Evolutionary conservation across 2,888 invertebrate species (phyloP).

Genomic region (Gibbula magus): DNA sequence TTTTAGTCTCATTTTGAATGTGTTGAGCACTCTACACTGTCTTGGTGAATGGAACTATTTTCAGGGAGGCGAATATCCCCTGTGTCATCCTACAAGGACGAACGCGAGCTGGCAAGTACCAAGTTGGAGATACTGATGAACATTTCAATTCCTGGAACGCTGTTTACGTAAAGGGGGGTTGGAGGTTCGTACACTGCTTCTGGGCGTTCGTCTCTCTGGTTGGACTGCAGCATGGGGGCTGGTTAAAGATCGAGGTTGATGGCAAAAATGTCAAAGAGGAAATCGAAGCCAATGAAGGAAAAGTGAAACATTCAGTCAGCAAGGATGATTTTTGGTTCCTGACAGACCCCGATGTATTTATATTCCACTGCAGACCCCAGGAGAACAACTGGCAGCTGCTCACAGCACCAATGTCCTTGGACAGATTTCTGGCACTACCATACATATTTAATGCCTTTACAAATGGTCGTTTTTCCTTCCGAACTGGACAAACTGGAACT

Average conservation of each 20-base stretch:
- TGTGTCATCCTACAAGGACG: constrained; percentile 46
- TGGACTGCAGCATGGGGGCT: constrained; percentile 33
- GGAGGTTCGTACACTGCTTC: constrained; percentile 52
- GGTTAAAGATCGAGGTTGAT: constrained; percentile 40
- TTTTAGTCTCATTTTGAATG: too few species aligned
- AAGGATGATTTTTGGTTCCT: constrained; percentile 46
- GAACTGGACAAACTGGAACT: not conserved
- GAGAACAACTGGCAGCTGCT: constrained; percentile 46
- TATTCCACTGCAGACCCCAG: constrained; percentile 45
- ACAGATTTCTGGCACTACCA: constrained; percentile 32
- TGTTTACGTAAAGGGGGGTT: constrained; percentile 44
- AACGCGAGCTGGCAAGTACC: constrained; percentile 50
- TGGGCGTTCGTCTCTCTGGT: constrained; percentile 45
- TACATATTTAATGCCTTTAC: constrained; percentile 26
- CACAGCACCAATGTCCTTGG: constrained; percentile 18
- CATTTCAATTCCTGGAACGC: constrained; percentile 50
- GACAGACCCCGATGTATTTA: constrained; percentile 45
- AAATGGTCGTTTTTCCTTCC: not conserved
- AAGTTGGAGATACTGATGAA: constrained; percentile 42
- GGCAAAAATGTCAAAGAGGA: constrained; percentile 21
- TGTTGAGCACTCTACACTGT: too few species aligned
- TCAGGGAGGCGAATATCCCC: constrained; percentile 44
- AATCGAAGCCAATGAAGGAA: not conserved
- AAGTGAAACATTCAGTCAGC: not conserved
- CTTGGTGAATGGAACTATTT: too few species aligned